A percentile compares a stretch with the other conserved stretches of the same genome.
Conservation (phyloP, 2,797 vertebrate genomes). For the Parauchenoglanis ngamensis region DNA sequence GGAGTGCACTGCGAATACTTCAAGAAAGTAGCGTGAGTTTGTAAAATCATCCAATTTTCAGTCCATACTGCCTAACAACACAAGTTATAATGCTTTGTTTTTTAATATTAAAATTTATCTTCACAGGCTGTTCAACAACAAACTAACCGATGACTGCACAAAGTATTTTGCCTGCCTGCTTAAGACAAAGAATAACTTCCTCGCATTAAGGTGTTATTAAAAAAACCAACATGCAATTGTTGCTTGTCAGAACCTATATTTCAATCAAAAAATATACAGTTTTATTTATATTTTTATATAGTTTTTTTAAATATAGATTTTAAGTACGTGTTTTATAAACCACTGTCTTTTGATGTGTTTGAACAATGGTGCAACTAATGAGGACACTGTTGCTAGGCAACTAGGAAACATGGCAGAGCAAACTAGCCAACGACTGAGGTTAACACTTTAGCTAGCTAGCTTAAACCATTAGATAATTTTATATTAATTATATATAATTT, state of each 20-base stretch:
- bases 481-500: no score
- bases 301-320: background rate
- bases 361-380: background rate
- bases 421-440: background rate
- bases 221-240: background rate
- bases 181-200: slow-evolving; percentile 76
- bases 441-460: background rate
- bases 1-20: slow-evolving; percentile 76
- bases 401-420: background rate
- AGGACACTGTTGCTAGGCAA: background rate
- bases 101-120: background rate
- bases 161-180: slow-evolving; percentile 76
- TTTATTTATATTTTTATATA: no score
- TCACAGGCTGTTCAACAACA: slow-evolving; percentile 86
- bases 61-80: background rate
- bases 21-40: slow-evolving; percentile 83
- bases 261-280: background rate
- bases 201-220: slow-evolving; percentile 75
- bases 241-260: background rate
- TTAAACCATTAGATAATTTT: background rate
- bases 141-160: slow-evolving; percentile 79
- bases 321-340: background rate
- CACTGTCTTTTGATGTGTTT: background rate
- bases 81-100: background rate
- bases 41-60: background rate